Percentiles rank a stretch among this genome's conserved stretches.
Conservation (phyloP, 1,140 invertebrate species). For the Periplaneta americana region DNA sequence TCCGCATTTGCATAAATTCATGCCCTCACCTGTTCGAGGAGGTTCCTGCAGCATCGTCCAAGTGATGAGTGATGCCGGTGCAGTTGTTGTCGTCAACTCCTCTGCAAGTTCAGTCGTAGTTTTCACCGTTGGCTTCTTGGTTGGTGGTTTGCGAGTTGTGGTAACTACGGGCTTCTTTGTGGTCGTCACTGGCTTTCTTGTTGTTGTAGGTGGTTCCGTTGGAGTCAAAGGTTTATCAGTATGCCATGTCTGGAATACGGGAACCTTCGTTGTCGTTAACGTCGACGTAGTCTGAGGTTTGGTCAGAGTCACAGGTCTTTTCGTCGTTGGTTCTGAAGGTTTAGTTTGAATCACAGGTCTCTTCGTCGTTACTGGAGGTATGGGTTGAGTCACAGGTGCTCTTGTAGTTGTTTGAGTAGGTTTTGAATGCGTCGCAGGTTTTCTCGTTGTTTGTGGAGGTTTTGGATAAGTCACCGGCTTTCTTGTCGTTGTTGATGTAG, state of each 20-base stretch:
- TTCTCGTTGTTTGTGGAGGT: slow-evolving; percentile 26
- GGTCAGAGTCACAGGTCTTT: slow-evolving; percentile 11
- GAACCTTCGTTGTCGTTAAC: background rate
- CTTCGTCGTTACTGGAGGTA: background rate
- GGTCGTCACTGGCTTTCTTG: slow-evolving; percentile 10
- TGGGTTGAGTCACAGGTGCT: background rate
- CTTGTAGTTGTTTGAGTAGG: slow-evolving; percentile 15
- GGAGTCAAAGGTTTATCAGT: background rate
- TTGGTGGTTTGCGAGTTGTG: slow-evolving; percentile 19
- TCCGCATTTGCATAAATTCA: too few relatives aligned
- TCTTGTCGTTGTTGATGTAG: background rate
- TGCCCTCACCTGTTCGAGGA: background rate
- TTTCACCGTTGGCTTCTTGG: background rate
- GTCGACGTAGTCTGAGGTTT: slow-evolving; percentile 18
- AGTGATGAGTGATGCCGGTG: slow-evolving; percentile 17
- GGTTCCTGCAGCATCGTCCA: slow-evolving; percentile 9
- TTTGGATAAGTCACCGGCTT: slow-evolving; percentile 6
- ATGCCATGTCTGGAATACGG: slow-evolving; percentile 8
- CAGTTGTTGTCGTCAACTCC: slow-evolving; percentile 23
- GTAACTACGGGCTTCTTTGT: slow-evolving; percentile 1
- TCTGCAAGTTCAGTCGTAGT: background rate
- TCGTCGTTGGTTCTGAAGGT: background rate
- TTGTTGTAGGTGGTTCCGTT: slow-evolving; percentile 4
- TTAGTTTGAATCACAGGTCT: slow-evolving; percentile 13
- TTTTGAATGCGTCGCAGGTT: slow-evolving; percentile 25